A percentile compares a stretch with the other conserved stretches of the same genome.
phyloP scores from a whole-genome alignment of 2,797 vertebrate species.

The Anisognathus igniventris region DNA sequence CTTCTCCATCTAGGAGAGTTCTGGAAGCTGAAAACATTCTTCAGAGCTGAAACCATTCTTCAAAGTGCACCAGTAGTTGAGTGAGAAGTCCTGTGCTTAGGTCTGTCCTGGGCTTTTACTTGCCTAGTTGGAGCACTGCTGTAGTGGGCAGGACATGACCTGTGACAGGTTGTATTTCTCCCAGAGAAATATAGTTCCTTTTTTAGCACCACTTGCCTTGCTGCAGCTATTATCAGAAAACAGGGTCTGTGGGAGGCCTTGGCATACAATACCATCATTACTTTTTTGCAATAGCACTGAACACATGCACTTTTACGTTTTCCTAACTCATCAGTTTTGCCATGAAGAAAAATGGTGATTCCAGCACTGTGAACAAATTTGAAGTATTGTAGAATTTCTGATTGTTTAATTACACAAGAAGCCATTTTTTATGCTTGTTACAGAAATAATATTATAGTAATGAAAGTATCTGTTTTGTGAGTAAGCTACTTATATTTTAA shows the following conservation, averaged over 20 bases:
- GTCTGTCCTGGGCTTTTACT: background rate
- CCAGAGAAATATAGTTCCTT: background rate
- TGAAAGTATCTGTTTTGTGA: background rate
- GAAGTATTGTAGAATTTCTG: background rate
- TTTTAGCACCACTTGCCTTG: background rate
- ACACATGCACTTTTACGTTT: background rate
- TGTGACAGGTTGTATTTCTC: background rate
- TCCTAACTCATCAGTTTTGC: background rate
- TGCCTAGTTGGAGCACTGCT: accelerated
- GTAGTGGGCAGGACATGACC: background rate
- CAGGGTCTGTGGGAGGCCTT: accelerated
- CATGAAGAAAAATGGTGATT: background rate
- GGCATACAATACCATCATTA: accelerated
- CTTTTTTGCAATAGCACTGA: background rate
- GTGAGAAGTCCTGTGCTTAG: background rate
- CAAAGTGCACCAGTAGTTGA: accelerated
- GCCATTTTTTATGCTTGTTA: background rate
- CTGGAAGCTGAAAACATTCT: background rate
- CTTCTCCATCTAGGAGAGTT: background rate
- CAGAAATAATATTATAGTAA: background rate
- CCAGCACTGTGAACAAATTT: background rate
- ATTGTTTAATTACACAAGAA: background rate
- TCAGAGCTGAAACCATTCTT: background rate
- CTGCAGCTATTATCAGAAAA: background rate
- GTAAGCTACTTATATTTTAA: background rate